phyloP scores from a whole-genome alignment of 2,113 vertebrate species.

The Corythornis vintsioides region DNA sequence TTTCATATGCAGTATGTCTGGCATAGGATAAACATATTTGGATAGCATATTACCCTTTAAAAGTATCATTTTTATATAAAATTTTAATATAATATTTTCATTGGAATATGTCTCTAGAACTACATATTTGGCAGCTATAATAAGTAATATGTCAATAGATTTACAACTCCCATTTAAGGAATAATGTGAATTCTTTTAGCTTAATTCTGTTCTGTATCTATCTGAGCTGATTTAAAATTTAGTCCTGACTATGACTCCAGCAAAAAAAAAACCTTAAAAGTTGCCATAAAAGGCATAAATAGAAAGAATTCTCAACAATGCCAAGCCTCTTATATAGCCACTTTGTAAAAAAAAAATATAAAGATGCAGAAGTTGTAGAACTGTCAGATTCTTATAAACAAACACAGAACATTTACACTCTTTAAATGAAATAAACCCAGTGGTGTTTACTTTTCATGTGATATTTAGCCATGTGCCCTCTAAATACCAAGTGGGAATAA shows the following conservation, averaged over 20 bases:
- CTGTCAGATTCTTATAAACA: constrained; percentile 31
- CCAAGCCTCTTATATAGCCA: neutral
- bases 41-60: neutral
- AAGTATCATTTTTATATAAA: too few species aligned
- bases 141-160: neutral
- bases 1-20: neutral
- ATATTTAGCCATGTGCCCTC: neutral
- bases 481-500: neutral
- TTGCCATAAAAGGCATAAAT: constrained; percentile 53
- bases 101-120: neutral
- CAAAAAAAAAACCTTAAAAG: neutral
- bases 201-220: neutral
- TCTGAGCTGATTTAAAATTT: neutral
- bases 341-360: neutral
- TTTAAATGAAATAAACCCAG: constrained; percentile 5
- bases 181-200: neutral
- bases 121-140: neutral
- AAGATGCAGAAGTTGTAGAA: neutral
- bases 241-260: neutral
- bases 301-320: neutral
- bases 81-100: neutral
- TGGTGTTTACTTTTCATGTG: constrained; percentile 19
- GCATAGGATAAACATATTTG: neutral
- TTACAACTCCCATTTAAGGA: neutral
- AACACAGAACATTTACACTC: neutral